Percentiles rank a stretch among this genome's conserved stretches.
Evolutionary conservation across 2,888 invertebrate genomes (phyloP).

Genomic region (Tetrapedia diversipes): DNA sequence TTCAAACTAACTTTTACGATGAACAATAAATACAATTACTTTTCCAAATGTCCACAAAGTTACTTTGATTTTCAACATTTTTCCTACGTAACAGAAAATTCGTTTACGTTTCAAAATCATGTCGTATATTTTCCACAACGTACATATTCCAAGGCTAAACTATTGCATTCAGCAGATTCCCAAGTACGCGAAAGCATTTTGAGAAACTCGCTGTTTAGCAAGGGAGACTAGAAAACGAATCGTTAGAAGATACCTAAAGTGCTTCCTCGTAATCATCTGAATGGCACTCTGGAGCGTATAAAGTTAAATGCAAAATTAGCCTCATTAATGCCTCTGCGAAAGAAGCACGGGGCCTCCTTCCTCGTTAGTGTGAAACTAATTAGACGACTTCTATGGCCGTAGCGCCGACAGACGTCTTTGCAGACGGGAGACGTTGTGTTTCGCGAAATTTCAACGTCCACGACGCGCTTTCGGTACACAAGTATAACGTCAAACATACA

Average conservation of each 20-base stretch:
- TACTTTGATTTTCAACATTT: neutral
- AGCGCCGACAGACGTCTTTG: slow-evolving; percentile 34
- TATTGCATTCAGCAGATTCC: slow-evolving; percentile 6
- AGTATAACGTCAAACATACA: neutral
- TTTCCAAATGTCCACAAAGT: neutral
- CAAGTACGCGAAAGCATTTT: slow-evolving; percentile 6
- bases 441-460: neutral
- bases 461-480: neutral
- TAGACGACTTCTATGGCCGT: slow-evolving; percentile 49
- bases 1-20: slow-evolving; percentile 3
- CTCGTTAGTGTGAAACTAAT: slow-evolving; percentile 64
- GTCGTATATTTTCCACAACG: neutral
- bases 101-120: neutral
- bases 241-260: slow-evolving; percentile 36
- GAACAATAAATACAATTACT: neutral
- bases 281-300: slow-evolving; percentile 46
- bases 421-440: slow-evolving; percentile 21
- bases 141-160: neutral
- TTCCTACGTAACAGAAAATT: neutral
- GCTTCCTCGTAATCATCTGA: slow-evolving; percentile 55
- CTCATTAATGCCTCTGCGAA: slow-evolving; percentile 59
- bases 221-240: slow-evolving; percentile 14
- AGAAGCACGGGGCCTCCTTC: slow-evolving; percentile 29
- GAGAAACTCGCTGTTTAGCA: slow-evolving; percentile 6
- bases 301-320: slow-evolving; percentile 67